Conservation (phyloP, 1,140 invertebrate genomes). For the Nautilus pompilius region DNA sequence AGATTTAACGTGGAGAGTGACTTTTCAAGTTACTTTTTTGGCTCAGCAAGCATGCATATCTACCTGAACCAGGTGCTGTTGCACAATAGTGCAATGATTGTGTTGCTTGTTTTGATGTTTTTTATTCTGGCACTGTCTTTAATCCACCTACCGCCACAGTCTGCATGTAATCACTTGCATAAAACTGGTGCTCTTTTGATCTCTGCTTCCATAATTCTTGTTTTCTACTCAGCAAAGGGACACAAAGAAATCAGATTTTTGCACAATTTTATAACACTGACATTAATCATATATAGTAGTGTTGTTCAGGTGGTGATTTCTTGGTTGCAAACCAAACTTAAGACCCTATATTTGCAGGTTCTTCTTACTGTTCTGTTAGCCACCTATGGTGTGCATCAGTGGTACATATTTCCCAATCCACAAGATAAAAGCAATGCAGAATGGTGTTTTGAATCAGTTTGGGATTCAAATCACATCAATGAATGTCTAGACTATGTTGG, state of each 20-base stretch:
- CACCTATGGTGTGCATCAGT: slow-evolving; percentile 2
- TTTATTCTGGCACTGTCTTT: slow-evolving; percentile 1
- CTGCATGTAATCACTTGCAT: background rate
- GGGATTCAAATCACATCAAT: slow-evolving; percentile 36
- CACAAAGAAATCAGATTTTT: slow-evolving; percentile 45
- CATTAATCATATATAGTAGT: slow-evolving; percentile 22
- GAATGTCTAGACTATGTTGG: slow-evolving; percentile 37
- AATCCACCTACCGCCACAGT: background rate
- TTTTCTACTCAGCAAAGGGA: slow-evolving; percentile 28
- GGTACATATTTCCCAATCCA: slow-evolving; percentile 11
- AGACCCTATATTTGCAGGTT: background rate
- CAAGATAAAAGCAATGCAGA: slow-evolving; percentile 10
- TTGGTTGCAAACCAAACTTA: background rate
- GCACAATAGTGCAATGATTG: slow-evolving; percentile 1
- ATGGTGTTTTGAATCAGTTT: slow-evolving; percentile 27
- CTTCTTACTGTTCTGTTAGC: background rate
- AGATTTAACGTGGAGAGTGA: slow-evolving; percentile 33
- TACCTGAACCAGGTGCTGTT: slow-evolving; percentile 24
- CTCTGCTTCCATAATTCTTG: slow-evolving; percentile 13
- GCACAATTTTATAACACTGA: slow-evolving; percentile 36
- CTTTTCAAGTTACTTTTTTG: slow-evolving; percentile 28
- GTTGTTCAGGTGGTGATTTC: slow-evolving; percentile 6
- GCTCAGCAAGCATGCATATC: slow-evolving; percentile 4
- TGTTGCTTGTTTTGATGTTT: slow-evolving; percentile 5
- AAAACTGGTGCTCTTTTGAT: background rate